A percentile compares a stretch with the other conserved stretches of the same genome.
These are phyloP conservation scores for Agrotis ipsilon DNA, from an alignment of 2,888 invertebrate species.

Conservation along the genomic window DNA sequence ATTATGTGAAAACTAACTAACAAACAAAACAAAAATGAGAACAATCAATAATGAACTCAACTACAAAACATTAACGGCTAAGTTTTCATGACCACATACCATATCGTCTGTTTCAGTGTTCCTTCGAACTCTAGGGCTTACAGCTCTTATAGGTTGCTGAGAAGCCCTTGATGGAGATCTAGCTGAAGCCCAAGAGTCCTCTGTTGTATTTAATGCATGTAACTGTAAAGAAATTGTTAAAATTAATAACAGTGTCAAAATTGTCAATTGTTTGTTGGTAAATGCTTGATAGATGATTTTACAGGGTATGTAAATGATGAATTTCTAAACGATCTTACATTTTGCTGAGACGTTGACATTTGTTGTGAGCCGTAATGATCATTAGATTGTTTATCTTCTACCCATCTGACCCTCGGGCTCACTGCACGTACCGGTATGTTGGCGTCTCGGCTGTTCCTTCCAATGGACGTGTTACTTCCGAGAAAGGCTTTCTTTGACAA, in stretches of 20 bases:
- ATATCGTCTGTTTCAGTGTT: slow-evolving; percentile 86
- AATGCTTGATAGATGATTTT: slow-evolving; percentile 13
- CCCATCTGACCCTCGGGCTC: slow-evolving; percentile 89
- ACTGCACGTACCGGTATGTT: slow-evolving; percentile 90
- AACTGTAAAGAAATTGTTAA: slow-evolving; percentile 69
- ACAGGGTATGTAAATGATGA: slow-evolving; percentile 28
- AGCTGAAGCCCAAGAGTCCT: slow-evolving; percentile 84
- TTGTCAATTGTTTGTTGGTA: neutral
- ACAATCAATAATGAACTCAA: slow-evolving; percentile 10
- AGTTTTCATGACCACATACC: slow-evolving; percentile 71
- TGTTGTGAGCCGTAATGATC: slow-evolving; percentile 85
- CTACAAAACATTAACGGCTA: slow-evolving; percentile 1
- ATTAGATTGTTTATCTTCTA: slow-evolving; percentile 84
- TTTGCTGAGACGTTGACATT: slow-evolving; percentile 86
- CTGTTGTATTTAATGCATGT: slow-evolving; percentile 75
- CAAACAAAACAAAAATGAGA: slow-evolving; percentile 34
- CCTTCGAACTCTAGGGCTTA: slow-evolving; percentile 87
- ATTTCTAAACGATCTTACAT: slow-evolving; percentile 76
- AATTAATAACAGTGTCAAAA: neutral
- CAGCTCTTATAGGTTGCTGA: slow-evolving; percentile 88
- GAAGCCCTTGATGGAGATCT: slow-evolving; percentile 86
- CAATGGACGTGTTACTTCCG: slow-evolving; percentile 89
- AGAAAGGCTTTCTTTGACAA: slow-evolving; percentile 89
- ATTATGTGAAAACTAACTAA: slow-evolving; percentile 45
- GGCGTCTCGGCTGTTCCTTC: slow-evolving; percentile 85